Percentiles rank a stretch among this genome's conserved stretches.
These are phyloP conservation scores for Bergia puertoricense DNA, from an alignment of 92 coral and sea anemone species.

Conservation along the genomic window DNA sequence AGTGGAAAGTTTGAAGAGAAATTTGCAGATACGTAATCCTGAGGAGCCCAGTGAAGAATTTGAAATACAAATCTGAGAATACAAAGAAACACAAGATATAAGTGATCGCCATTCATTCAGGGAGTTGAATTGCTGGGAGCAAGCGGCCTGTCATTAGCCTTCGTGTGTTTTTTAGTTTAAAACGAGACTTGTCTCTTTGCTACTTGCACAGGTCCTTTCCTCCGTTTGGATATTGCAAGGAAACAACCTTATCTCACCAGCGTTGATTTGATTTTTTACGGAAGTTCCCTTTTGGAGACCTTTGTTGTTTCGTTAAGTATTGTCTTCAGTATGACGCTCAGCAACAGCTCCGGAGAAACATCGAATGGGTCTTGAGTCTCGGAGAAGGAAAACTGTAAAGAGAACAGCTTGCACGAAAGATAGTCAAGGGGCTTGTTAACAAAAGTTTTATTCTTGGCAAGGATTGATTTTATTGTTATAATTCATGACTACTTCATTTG, in stretches of 20 bases:
- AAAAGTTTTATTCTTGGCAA: background rate
- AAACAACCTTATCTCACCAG: background rate
- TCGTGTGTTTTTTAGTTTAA: background rate
- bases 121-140: conserved; percentile 17
- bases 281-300: background rate
- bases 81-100: background rate
- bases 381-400: conserved; percentile 20
- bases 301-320: background rate
- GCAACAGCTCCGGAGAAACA: conserved; percentile 73
- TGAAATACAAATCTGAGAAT: background rate
- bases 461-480: background rate
- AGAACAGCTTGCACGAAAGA: background rate
- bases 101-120: background rate
- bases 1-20: background rate
- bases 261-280: conserved; percentile 25
- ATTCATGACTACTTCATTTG: conserved; percentile 29
- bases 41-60: background rate
- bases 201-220: background rate
- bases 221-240: background rate
- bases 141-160: background rate
- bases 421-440: background rate
- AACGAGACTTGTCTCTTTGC: background rate
- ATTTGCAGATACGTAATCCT: background rate
- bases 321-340: conserved; percentile 24
- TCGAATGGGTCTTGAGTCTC: conserved; percentile 58